phyloP scores from a whole-genome alignment of 2,113 vertebrate species.

The Chionomys nivalis region DNA sequence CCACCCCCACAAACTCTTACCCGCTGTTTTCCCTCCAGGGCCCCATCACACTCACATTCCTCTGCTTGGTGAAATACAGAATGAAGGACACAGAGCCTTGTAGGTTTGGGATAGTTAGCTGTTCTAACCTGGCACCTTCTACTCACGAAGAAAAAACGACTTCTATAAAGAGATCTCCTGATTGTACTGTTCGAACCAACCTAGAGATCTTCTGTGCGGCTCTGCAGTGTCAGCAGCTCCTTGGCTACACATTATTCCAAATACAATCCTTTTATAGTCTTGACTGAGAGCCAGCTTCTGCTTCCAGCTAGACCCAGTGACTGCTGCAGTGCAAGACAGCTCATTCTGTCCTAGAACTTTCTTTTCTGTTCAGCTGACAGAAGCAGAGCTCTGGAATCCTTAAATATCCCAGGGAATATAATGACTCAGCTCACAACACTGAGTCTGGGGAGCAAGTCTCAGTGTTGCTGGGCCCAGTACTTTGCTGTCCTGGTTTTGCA shows the following conservation, averaged over 20 bases:
- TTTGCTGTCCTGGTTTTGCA: neutral
- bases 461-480: neutral
- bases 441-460: neutral
- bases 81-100: slow-evolving; percentile 8
- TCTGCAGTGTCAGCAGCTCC: slow-evolving; percentile 70
- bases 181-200: slow-evolving; percentile 67
- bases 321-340: slow-evolving; percentile 61
- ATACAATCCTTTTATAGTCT: slow-evolving; percentile 70
- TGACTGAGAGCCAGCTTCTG: slow-evolving; percentile 69
- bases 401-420: slow-evolving; percentile 20
- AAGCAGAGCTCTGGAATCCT: slow-evolving; percentile 8
- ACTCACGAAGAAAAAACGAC: slow-evolving; percentile 44
- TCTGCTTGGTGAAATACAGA: slow-evolving; percentile 45
- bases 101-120: slow-evolving; percentile 38
- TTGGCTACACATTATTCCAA: slow-evolving; percentile 47
- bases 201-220: slow-evolving; percentile 66
- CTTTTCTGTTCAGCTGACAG: slow-evolving; percentile 60
- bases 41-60: neutral
- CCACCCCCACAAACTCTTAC: neutral
- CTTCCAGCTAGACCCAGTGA: slow-evolving; percentile 67
- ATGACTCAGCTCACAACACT: neutral
- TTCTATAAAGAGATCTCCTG: slow-evolving; percentile 56
- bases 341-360: slow-evolving; percentile 69
- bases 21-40: neutral
- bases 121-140: slow-evolving; percentile 45